Evolutionary conservation across 2,888 invertebrate species (phyloP).

Genomic region (Hypena proboscidalis): DNA sequence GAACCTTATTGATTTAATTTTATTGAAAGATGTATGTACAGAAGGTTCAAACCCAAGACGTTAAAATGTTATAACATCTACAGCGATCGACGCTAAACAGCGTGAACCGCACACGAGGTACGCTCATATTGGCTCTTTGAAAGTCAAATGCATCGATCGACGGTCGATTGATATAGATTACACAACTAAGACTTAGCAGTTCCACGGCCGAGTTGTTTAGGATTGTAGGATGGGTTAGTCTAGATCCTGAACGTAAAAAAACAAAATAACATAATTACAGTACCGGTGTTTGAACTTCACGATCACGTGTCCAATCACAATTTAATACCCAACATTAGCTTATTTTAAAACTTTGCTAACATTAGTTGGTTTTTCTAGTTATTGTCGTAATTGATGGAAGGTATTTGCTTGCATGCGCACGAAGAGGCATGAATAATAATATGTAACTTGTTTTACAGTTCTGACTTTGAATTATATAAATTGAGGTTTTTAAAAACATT

Average conservation of each 20-base stretch:
- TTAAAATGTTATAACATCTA: no score
- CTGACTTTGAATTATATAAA: slow-evolving; percentile 12
- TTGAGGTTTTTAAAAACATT: background rate
- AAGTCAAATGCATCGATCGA: no score
- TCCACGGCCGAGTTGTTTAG: no score
- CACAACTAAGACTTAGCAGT: no score
- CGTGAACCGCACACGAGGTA: no score
- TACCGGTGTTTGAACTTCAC: slow-evolving; percentile 2
- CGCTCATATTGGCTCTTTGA: no score
- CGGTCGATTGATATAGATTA: no score
- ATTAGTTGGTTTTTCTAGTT: slow-evolving; percentile 40
- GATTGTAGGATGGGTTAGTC: no score
- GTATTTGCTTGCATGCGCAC: slow-evolving; percentile 57
- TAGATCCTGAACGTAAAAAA: slow-evolving; percentile 11
- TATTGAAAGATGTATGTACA: no score
- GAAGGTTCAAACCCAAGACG: no score
- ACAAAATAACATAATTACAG: slow-evolving; percentile 32
- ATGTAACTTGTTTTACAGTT: slow-evolving; percentile 27
- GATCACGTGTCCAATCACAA: slow-evolving; percentile 28
- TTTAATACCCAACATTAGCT: slow-evolving; percentile 37
- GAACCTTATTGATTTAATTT: no score
- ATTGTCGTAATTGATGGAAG: slow-evolving; percentile 55
- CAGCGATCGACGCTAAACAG: no score
- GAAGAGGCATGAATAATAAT: slow-evolving; percentile 27
- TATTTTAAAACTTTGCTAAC: slow-evolving; percentile 29